Evolutionary conservation across 2,888 invertebrate genomes (phyloP).

Genomic region (Tineola bisselliella): DNA sequence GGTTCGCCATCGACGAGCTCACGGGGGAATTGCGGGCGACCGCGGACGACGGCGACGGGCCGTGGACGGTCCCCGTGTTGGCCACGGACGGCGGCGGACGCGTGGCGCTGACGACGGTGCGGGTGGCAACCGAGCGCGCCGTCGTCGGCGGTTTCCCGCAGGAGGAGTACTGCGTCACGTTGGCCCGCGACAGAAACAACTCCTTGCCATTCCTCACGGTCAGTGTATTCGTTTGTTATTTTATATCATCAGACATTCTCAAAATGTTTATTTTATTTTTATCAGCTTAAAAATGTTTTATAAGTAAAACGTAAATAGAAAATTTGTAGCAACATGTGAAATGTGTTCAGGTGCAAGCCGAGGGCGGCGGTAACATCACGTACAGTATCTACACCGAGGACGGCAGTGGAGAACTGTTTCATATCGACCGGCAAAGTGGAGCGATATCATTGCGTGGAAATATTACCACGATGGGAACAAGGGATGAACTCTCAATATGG

Average conservation of each 20-base stretch:
- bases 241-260: too few species aligned
- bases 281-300: too few species aligned
- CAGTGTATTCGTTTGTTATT: too few species aligned
- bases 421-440: slow-evolving; percentile 86
- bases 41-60: slow-evolving; percentile 78
- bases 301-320: too few species aligned
- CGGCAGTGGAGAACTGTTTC: slow-evolving; percentile 91
- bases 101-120: slow-evolving; percentile 75
- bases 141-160: slow-evolving; percentile 70
- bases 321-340: too few species aligned
- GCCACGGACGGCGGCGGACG: slow-evolving; percentile 81
- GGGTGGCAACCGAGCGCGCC: slow-evolving; percentile 84
- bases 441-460: slow-evolving; percentile 74
- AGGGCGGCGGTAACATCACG: slow-evolving; percentile 90
- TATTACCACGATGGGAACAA: too few species aligned
- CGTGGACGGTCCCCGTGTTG: slow-evolving; percentile 73
- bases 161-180: slow-evolving; percentile 82
- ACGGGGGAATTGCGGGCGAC: slow-evolving; percentile 77
- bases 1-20: slow-evolving; percentile 76
- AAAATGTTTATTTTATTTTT: too few species aligned
- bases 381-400: slow-evolving; percentile 88
- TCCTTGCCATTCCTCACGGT: slow-evolving; percentile 39
- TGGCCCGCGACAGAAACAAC: slow-evolving; percentile 67
- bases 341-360: slow-evolving; percentile 63
- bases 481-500: slow-evolving; percentile 46